These are phyloP conservation scores for Pterocles gutturalis DNA, from an alignment of 2,113 vertebrate species.

Conservation along the genomic window DNA sequence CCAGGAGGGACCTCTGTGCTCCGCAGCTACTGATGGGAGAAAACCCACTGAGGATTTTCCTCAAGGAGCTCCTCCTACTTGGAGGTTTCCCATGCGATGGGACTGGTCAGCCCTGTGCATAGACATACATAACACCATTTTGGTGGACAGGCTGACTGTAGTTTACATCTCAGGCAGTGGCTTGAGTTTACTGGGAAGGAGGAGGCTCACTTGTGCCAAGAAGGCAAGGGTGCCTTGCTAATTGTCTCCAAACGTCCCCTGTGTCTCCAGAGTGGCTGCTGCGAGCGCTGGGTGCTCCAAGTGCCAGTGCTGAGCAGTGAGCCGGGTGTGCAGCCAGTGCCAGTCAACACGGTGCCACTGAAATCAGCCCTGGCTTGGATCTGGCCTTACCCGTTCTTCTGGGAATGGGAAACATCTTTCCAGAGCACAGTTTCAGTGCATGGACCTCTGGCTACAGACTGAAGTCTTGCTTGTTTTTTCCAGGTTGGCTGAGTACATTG, in stretches of 20 bases:
- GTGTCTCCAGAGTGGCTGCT: neutral
- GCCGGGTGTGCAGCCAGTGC: fast-evolving
- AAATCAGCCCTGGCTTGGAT: neutral
- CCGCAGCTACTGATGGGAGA: neutral
- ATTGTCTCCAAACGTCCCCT: fast-evolving
- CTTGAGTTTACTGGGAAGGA: neutral
- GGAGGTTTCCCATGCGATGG: neutral
- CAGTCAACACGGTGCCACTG: fast-evolving
- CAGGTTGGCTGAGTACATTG: neutral
- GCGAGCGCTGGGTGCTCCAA: neutral
- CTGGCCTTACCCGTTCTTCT: neutral
- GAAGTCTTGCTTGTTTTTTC: neutral
- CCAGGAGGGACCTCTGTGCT: neutral
- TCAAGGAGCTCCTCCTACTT: neutral
- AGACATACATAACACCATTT: neutral
- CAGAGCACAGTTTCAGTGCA: neutral
- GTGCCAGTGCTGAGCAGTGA: fast-evolving
- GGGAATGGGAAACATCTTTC: neutral
- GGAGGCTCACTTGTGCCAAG: neutral
- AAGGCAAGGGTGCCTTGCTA: neutral
- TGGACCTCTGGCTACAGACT: neutral
- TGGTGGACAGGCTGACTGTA: neutral
- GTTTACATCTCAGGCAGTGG: neutral
- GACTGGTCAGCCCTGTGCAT: neutral
- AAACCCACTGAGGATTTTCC: neutral